Base-by-base conservation (phyloP, 2,888 invertebrate genomes). In the Silvanus unidentatus region DNA sequence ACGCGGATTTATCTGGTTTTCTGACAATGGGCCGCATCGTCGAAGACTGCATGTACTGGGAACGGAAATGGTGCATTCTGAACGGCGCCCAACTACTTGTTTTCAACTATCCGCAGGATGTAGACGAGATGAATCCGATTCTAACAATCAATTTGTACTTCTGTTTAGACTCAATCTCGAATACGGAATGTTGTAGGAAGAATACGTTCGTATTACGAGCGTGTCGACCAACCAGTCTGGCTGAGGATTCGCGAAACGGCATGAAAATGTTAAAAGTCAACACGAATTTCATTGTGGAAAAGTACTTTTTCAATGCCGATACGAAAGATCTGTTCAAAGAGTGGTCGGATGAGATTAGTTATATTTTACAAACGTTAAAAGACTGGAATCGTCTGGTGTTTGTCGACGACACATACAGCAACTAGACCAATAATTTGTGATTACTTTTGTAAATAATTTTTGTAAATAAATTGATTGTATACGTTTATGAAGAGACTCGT, bases 51-150 rank as follows among this genome's bases (percentile, higher is more conserved):
- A 66, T 73, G 13, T 64, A 65, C 42, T 80, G 79, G 79, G 77
- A 77, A 58, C 70, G 75, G 1, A 68, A 74, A 42, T 80, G 78
- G 78, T 78, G 78, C 55, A 69, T 70, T 3, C 59, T 80, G 5
- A 64, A 71, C 15, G 74, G 73, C 0, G 64, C 73, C 10, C 55
- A 57, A 0, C 51, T 80, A 1, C 60, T 62, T 14, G 71, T 77
- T 30, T 80, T 77, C 75, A 74, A 75, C 41, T 74, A 76, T 58
- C 77, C 77, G 1, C 62, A 68, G 15, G 74, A 75, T 38, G 69
- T 66, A 44, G 66, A 64, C 15, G 62, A 64, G 9, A 62, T 65
- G 8, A 59, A 48, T 4, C 72, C 75, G 0, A 47, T 72, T 2
- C 50, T 67, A 11, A 45, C 54, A 0, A 50, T 78, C 15, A 71